Percentiles rank a stretch among this genome's conserved stretches.
phyloP scores from a whole-genome alignment of 2,797 vertebrate genomes.

The Loriculus beryllinus region DNA sequence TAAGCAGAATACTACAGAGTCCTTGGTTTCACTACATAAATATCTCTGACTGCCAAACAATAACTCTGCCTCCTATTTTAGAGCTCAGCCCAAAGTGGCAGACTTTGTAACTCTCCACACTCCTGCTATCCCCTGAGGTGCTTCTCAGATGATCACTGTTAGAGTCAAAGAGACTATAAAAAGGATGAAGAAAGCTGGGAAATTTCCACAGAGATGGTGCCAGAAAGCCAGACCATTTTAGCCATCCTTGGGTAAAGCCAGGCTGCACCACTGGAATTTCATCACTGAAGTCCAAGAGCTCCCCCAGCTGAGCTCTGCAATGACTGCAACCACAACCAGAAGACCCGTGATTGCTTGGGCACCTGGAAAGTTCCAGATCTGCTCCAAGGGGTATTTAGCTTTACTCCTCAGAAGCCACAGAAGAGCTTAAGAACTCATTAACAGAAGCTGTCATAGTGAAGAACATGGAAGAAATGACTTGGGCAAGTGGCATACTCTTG shows the following conservation, averaged over 20 bases:
- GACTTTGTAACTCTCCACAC: conserved; percentile 42
- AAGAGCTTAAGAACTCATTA: not conserved
- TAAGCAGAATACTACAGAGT: not conserved
- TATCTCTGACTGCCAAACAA: conserved; percentile 37
- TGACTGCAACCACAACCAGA: not conserved
- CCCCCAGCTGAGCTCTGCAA: conserved; percentile 49
- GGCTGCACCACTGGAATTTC: not conserved
- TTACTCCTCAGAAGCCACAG: not conserved
- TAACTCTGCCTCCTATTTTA: conserved; percentile 47
- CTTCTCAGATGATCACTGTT: conserved; percentile 57
- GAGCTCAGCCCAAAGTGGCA: conserved; percentile 25
- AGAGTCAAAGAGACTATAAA: conserved; percentile 64
- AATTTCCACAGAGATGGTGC: conserved; percentile 49
- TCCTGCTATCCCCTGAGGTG: conserved; percentile 40
- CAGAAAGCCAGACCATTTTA: not conserved
- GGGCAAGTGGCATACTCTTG: not conserved
- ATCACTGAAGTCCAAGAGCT: not conserved
- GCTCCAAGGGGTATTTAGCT: not conserved
- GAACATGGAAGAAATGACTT: not conserved
- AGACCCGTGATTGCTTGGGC: fast-evolving
- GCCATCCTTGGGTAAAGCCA: not conserved
- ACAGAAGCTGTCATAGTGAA: not conserved
- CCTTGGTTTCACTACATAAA: conserved; percentile 27
- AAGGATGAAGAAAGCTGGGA: conserved; percentile 58
- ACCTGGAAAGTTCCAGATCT: not conserved